Conservation (phyloP, 2,888 invertebrate species). For the Nasonia oneida region DNA sequence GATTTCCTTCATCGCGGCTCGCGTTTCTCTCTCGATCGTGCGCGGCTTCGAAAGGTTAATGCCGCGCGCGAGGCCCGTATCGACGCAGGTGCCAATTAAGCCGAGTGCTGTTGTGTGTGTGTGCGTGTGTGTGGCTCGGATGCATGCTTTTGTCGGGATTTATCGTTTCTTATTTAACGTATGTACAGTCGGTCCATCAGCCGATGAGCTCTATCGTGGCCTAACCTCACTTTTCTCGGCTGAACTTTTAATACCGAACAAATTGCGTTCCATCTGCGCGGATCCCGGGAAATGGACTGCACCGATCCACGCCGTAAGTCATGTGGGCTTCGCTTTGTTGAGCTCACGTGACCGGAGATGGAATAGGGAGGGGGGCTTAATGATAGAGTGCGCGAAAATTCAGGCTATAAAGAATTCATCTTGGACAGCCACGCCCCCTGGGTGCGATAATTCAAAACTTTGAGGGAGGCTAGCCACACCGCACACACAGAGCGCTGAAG, state of each 20-base stretch:
- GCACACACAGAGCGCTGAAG: neutral
- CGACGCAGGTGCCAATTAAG: conserved; percentile 13
- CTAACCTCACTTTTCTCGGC: neutral
- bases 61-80: neutral
- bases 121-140: neutral
- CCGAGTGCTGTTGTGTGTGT: neutral
- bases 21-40: neutral
- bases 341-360: neutral
- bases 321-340: neutral
- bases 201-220: neutral
- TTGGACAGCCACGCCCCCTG: neutral
- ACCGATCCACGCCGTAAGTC: neutral
- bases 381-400: conserved; percentile 37
- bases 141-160: neutral
- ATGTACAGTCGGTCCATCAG: no score
- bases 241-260: neutral
- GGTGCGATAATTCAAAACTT: conserved; percentile 46
- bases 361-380: neutral
- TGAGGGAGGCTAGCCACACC: neutral
- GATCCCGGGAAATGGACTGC: neutral
- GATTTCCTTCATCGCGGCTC: conserved; percentile 2
- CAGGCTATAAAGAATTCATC: conserved; percentile 38
- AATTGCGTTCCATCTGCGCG: neutral
- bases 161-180: neutral
- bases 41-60: neutral